Conservation (phyloP, 2,888 invertebrate species). For the Clunio marinus region DNA sequence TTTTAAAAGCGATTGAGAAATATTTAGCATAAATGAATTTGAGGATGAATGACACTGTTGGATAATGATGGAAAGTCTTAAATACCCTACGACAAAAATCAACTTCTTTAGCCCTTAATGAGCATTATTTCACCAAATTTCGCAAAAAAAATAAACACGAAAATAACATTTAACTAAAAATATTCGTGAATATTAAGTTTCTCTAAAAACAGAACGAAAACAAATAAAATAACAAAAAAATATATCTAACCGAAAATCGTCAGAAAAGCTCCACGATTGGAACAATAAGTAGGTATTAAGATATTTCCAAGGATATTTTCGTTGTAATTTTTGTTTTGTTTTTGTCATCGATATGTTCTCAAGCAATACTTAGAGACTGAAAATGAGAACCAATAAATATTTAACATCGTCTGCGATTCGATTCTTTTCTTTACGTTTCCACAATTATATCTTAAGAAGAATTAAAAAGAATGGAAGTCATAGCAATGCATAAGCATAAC, state of each 20-base stretch:
- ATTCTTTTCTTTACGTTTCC: conserved; percentile 11
- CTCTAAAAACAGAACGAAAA: too few relatives aligned
- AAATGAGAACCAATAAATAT: conserved; percentile 35
- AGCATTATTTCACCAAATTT: too few relatives aligned
- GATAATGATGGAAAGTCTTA: too few relatives aligned
- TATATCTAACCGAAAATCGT: not conserved
- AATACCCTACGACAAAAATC: too few relatives aligned
- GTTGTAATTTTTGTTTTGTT: conserved; percentile 25
- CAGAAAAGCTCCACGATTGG: not conserved
- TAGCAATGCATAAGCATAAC: too few relatives aligned
- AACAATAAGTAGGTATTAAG: conserved; percentile 4
- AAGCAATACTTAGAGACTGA: not conserved
- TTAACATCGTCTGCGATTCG: conserved; percentile 27
- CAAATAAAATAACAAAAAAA: too few relatives aligned
- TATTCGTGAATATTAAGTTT: conserved; percentile 21
- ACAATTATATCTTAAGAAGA: too few relatives aligned
- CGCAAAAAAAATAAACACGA: too few relatives aligned
- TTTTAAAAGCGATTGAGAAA: not conserved
- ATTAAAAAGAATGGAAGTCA: too few relatives aligned
- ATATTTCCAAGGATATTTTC: not conserved
- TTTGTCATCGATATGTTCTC: conserved; percentile 19
- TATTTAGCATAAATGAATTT: not conserved
- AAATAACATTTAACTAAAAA: conserved; percentile 8
- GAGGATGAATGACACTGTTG: not conserved
- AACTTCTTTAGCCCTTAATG: too few relatives aligned